These are phyloP conservation scores for Carassius auratus DNA, from an alignment of 2,113 vertebrate species.

Conservation along the genomic window DNA sequence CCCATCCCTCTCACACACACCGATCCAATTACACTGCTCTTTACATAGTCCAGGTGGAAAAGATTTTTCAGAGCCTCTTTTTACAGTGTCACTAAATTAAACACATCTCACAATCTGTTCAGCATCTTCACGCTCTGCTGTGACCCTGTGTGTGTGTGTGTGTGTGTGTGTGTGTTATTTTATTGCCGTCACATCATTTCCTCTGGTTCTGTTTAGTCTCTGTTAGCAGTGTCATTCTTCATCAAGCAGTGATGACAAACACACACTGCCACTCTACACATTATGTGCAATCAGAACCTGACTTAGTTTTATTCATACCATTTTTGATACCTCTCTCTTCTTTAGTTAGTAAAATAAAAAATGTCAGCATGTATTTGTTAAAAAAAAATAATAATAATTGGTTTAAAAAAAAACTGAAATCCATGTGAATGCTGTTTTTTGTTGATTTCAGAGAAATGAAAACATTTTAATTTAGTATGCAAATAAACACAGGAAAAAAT, in stretches of 20 bases:
- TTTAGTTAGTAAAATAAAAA: background rate
- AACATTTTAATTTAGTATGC: background rate
- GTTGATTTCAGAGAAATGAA: background rate
- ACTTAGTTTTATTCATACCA: background rate
- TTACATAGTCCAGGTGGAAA: constrained; percentile 46
- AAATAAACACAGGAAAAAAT: background rate
- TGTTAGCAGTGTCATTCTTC: constrained; percentile 14
- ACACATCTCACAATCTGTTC: constrained; percentile 41
- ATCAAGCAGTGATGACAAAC: constrained; percentile 27
- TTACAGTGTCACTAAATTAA: constrained; percentile 47
- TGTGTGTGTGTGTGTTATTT: background rate
- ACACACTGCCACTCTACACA: background rate
- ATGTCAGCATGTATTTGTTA: background rate
- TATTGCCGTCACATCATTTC: background rate
- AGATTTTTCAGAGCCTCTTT: constrained; percentile 45
- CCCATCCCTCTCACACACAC: constrained; percentile 26
- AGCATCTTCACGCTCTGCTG: background rate
- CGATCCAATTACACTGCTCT: constrained; percentile 39
- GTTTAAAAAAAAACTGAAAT: no score
- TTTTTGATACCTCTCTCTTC: background rate
- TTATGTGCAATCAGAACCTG: background rate
- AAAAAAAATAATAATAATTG: background rate
- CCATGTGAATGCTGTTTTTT: background rate
- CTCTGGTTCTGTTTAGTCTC: constrained; percentile 30
- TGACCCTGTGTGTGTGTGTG: background rate